Conservation (phyloP, 2,888 invertebrate species). For the Eilema griseolum region DNA sequence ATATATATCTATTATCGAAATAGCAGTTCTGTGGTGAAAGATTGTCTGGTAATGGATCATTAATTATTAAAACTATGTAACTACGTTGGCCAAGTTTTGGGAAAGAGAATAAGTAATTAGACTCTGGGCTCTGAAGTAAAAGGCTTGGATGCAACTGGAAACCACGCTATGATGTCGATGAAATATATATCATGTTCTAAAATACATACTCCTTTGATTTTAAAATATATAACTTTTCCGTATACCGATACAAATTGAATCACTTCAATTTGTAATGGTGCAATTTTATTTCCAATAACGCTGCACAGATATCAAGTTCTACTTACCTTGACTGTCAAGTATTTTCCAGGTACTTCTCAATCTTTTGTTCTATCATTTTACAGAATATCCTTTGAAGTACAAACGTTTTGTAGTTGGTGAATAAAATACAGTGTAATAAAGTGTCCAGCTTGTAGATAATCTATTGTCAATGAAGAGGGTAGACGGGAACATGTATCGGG, state of each 20-base stretch:
- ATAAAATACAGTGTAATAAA: conserved; percentile 67
- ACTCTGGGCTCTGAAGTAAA: too few relatives aligned
- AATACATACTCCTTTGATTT: too few relatives aligned
- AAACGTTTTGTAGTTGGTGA: conserved; percentile 43
- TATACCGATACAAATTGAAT: background rate
- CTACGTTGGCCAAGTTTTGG: too few relatives aligned
- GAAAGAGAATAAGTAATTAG: too few relatives aligned
- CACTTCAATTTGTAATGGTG: background rate
- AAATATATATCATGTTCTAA: too few relatives aligned
- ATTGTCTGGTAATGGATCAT: too few relatives aligned
- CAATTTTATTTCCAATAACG: background rate
- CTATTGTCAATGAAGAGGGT: conserved; percentile 70
- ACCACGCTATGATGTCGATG: too few relatives aligned
- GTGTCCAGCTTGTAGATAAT: conserved; percentile 72
- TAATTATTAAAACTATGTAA: too few relatives aligned
- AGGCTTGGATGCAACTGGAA: too few relatives aligned
- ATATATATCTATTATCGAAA: too few relatives aligned
- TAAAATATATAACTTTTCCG: background rate
- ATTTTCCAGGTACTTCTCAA: background rate
- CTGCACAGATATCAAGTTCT: background rate
- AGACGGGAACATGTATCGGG: conserved; percentile 44
- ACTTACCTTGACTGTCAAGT: background rate
- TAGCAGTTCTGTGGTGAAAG: too few relatives aligned
- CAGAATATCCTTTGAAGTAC: conserved; percentile 24
- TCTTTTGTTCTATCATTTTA: conserved; percentile 23